These are phyloP conservation scores for Laupala kohalensis DNA, from an alignment of 1,140 invertebrate species.

Conservation along the genomic window DNA sequence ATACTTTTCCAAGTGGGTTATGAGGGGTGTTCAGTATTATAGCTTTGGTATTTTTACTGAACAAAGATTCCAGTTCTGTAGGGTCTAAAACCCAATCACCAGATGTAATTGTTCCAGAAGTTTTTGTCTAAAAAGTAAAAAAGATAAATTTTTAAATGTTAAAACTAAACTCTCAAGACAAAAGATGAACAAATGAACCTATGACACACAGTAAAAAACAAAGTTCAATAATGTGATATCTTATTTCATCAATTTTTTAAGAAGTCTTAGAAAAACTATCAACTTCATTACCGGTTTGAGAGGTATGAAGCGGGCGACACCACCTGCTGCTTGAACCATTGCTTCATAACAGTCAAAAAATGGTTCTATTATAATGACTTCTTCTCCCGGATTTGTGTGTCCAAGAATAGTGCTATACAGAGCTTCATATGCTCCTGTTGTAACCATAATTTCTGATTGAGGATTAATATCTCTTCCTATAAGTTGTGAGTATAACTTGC, in stretches of 20 bases:
- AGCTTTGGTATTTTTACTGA: constrained; percentile 84
- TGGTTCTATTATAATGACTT: constrained; percentile 96
- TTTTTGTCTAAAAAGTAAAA: constrained; percentile 26
- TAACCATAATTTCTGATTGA: constrained; percentile 73
- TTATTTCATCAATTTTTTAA: too few relatives aligned
- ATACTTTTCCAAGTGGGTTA: constrained; percentile 91
- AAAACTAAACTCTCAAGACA: too few relatives aligned
- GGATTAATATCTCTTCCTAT: constrained; percentile 63
- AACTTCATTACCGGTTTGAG: constrained; percentile 53
- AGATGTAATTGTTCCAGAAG: constrained; percentile 39
- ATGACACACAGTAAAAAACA: too few relatives aligned
- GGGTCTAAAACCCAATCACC: constrained; percentile 83
- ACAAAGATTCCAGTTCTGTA: constrained; percentile 66
- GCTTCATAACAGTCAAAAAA: constrained; percentile 97
- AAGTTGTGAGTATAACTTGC: constrained; percentile 73
- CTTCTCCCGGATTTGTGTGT: constrained; percentile 68
- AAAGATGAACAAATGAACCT: too few relatives aligned
- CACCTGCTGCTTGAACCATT: constrained; percentile 81
- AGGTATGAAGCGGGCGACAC: constrained; percentile 74
- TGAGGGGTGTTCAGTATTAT: constrained; percentile 94
- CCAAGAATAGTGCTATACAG: constrained; percentile 73
- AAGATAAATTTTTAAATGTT: too few relatives aligned
- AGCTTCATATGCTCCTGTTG: constrained; percentile 87
- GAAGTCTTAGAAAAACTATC: too few relatives aligned
- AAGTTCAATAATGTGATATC: too few relatives aligned